Evolutionary conservation across 2,888 invertebrate genomes (phyloP).

Genomic region (Trachelus troglodyta): DNA sequence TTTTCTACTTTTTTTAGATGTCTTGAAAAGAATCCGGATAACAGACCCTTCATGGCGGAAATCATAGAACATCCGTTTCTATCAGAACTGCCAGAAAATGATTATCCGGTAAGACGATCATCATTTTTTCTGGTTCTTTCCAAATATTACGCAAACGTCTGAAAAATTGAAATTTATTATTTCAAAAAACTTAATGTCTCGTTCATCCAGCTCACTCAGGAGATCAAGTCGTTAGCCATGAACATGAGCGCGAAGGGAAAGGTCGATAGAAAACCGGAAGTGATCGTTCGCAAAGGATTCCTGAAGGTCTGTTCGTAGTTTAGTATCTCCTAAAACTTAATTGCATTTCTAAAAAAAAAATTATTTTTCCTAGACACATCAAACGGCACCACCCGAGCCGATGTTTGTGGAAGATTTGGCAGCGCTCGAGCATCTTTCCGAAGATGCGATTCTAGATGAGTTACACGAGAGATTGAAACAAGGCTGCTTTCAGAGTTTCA

Average conservation of each 20-base stretch:
- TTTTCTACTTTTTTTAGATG: conserved; percentile 71
- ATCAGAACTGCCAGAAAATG: conserved; percentile 81
- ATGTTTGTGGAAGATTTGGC: conserved; percentile 89
- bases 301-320: conserved; percentile 51
- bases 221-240: conserved; percentile 73
- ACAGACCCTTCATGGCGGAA: conserved; percentile 85
- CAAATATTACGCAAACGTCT: not conserved
- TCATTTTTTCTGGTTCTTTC: not conserved
- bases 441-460: conserved; percentile 77
- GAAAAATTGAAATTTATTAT: not conserved
- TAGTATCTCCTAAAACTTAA: not conserved
- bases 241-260: conserved; percentile 69
- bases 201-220: conserved; percentile 74
- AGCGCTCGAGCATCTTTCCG: conserved; percentile 79
- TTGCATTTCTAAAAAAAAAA: not conserved
- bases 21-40: conserved; percentile 86
- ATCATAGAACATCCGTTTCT: conserved; percentile 88
- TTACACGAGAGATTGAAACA: conserved; percentile 76
- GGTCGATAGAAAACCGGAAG: conserved; percentile 68
- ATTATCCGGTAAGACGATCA: conserved; percentile 74
- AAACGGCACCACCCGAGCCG: conserved; percentile 71
- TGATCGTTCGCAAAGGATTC: conserved; percentile 63
- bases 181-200: conserved; percentile 18
- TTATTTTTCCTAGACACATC: conserved; percentile 41
- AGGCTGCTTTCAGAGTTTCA: conserved; percentile 80